Base-by-base conservation (phyloP, 2,797 vertebrate genomes). In the Poecilia picta region DNA sequence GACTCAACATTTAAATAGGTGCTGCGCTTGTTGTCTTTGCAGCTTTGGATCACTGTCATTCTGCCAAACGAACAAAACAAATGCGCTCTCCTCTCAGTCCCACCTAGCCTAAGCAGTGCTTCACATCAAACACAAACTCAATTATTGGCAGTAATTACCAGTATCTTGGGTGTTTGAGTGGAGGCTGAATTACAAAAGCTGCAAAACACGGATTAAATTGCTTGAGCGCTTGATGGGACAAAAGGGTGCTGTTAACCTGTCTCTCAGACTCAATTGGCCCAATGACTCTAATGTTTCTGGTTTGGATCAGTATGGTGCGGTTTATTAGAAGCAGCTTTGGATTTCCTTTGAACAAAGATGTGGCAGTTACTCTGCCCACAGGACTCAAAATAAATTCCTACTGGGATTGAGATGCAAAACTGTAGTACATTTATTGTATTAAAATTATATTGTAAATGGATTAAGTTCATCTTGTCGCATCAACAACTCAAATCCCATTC, bases 161-260 rank as follows among this genome's bases (percentile, higher is more conserved):
- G 89, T 90, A 93, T 95, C 94, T 95, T 81, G 80, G 91, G 93
- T 93, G 93, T 93, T 93, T 94, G 92, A 95, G 89, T 91, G 89
- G 93, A 94, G 87, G 89, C 92, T 90, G 93, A 93, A 94, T 95
- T 93, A 93, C 91, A 93, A 94, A 94, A 90, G 92, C 92, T 92
- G 91, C 89, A 95, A 95, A 95, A 96, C 93, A 94, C 87, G 93
- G 95, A 96, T 96, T 96, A 96, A 94, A 93, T 90, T 93, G 93
- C 91, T 90, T 91, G 91, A 93, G 94, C 92, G 86, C 92, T 95
- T 91, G 95, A 94, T 93, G 94, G 95, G 95, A 92, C 93, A 94
- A 95, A 94, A 96, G 95, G 91, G 96, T 95, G 95, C 95, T 89
- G 94, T 97, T 97, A 96, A 95, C 93, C 91, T 90, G 79, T 94